Evolutionary conservation across 2,113 vertebrate species (phyloP), one percentile per base, ranked within the genome.

Genomic region (Arvicanthis niloticus): DNA sequence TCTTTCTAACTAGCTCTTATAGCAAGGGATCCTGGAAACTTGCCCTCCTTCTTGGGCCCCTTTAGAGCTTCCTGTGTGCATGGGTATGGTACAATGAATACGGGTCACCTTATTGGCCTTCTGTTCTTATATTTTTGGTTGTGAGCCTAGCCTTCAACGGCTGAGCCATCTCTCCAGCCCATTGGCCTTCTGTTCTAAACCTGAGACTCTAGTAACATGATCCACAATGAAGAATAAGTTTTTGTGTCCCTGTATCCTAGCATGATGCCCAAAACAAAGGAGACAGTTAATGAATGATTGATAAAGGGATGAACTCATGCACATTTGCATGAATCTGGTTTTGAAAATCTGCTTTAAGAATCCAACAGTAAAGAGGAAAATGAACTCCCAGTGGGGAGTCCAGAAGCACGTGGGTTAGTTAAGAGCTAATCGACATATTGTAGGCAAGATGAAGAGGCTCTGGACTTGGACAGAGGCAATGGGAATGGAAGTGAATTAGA

Each of bases 401-500:
- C 91, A 77, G 89, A 91, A 93, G 60, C 11, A 3, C 11, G 16
- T 22, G 5, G 13, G 40, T 91, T 82, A 82, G 81, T 96, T 95
- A 96, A 91, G 88, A 92, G 76, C 72, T 96, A 92, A 96, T 75
- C 91, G 94, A 92, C 88, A 75, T 82, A 68, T 91, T 90, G 92
- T 22, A 92, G 94, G 84, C 86, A 92, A 91, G 94, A 93, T 60
- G 60, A 95, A 98, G 94, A 91, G 72, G n/a, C 45, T 72, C 81
- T 91, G 88, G 88, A 87, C 76, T 91, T 53, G 45, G 60, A 53
- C 87, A 93, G 65, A 96, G 53, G 89, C 84, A 45, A 73, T 21
- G 40, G 80, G 37, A 93, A 95, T 90, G 95, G 82, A 97, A 92
- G 92, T 91, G 96, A 96, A 19, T 91, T 31, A 40, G 96, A 96